Base-by-base conservation (phyloP, 2,797 vertebrate genomes). In the Tokudaia tokunoshimensis region DNA sequence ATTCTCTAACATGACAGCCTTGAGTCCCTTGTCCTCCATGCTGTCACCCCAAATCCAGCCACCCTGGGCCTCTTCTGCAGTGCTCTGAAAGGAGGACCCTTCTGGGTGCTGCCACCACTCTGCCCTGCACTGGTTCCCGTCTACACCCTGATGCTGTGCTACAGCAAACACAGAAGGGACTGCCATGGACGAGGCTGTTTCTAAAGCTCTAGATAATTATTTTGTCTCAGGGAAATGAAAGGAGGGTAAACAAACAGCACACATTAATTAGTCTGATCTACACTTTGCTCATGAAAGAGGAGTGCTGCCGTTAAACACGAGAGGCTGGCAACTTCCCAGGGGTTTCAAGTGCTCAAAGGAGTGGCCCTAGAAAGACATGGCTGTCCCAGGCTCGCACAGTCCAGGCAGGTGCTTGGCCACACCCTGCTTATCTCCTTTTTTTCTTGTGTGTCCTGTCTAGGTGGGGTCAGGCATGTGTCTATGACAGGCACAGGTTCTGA, bases 231-330 rank as follows among this genome's bases (percentile, higher is more conserved):
- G 55, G 86, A 96, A 97, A 94, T 95, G 88, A 95, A 97, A 94
- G 92, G 87, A 97, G 96, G 93, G 91, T 97, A 97, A 97, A 96
- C 93, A 97, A 97, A 96, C 91, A 97, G 93, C 90, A 96, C 83
- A 85, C 65, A 80, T 82, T 97, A 96, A 97, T 98, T 97, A 97
- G 91, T 91, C 97, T 96, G 93, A 96, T 96, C 96, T 94, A 67
- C 22, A 52, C 89, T 96, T 95, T 96, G 78, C 44, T 74, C 52
- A 41, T 19, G 61, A 90, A 96, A 96, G 82, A 90, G 81, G 67
- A 96, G 65, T 67, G 11, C 19, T 70, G 41, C 74, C 63, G 85
- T 91, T 95, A 94, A 95, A 94, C 80, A 50, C 0, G 41, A 72
- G 91, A 95, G 47, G 95, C 91, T 92, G 94, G 87, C 55, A 81